phyloP scores from a whole-genome alignment of 2,113 vertebrate genomes.

The Alligator mississippiensis region DNA sequence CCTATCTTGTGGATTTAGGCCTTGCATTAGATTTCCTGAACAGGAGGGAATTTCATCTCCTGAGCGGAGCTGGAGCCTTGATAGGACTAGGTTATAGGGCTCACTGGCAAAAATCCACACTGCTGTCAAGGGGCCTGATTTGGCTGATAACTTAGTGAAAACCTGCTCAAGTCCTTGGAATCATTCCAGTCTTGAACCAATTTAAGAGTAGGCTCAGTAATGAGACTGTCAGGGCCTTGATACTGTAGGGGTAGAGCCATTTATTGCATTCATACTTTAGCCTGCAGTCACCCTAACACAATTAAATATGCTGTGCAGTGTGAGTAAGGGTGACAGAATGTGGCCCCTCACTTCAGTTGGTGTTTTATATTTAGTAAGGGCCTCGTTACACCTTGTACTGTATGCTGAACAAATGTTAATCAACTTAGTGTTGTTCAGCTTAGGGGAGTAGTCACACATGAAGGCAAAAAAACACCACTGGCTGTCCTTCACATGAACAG shows the following conservation, averaged over 20 bases:
- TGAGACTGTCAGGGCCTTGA: background rate
- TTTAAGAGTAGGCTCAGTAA: background rate
- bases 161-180: background rate
- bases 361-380: background rate
- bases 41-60: background rate
- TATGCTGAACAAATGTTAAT: too few relatives aligned
- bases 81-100: background rate
- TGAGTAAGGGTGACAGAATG: background rate
- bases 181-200: background rate
- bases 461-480: too few relatives aligned
- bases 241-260: background rate
- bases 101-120: conserved; percentile 12
- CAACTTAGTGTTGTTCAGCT: too few relatives aligned
- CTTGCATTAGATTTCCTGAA: background rate
- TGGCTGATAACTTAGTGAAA: background rate
- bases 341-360: background rate
- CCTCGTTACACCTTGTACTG: too few relatives aligned
- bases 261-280: background rate
- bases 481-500: too few relatives aligned
- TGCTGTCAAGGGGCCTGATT: background rate
- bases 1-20: background rate
- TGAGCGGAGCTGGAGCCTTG: background rate
- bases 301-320: background rate
- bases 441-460: too few relatives aligned
- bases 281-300: background rate